Conservation (phyloP, 2,888 invertebrate species). For the Tachystola acroxantha region DNA sequence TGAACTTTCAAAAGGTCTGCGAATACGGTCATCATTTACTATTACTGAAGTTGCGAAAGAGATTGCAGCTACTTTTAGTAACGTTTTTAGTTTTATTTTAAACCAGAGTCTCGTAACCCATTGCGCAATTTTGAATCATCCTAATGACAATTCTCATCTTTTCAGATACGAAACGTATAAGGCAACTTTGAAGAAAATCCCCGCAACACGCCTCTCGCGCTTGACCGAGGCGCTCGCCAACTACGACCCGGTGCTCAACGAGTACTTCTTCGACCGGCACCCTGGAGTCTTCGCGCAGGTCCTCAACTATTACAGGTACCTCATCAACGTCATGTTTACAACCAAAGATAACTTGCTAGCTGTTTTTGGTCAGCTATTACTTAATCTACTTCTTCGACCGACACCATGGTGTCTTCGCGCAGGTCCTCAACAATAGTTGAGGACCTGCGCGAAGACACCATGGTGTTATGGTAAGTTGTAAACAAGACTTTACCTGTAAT, state of each 20-base stretch:
- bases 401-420: conserved; percentile 97
- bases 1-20: too few species aligned
- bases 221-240: conserved; percentile 98
- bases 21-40: too few species aligned
- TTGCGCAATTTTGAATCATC: too few species aligned
- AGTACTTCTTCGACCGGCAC: conserved; percentile 99
- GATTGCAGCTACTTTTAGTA: too few species aligned
- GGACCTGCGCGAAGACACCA: conserved; percentile 96
- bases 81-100: too few species aligned
- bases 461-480: too few species aligned
- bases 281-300: conserved; percentile 98
- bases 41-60: too few species aligned
- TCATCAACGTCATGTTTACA: background rate
- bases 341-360: too few species aligned
- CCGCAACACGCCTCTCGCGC: conserved; percentile 95
- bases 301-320: conserved; percentile 95
- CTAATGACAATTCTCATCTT: background rate
- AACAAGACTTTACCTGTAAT: too few species aligned
- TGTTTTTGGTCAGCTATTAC: conserved; percentile 69
- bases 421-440: conserved; percentile 99
- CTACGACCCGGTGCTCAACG: conserved; percentile 99
- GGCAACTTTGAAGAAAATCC: conserved; percentile 97
- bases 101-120: too few species aligned
- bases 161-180: conserved; percentile 90
- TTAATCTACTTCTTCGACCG: conserved; percentile 99